Evolutionary conservation across 2,113 vertebrate genomes (phyloP).

Genomic region (Emydura subglobosa): DNA sequence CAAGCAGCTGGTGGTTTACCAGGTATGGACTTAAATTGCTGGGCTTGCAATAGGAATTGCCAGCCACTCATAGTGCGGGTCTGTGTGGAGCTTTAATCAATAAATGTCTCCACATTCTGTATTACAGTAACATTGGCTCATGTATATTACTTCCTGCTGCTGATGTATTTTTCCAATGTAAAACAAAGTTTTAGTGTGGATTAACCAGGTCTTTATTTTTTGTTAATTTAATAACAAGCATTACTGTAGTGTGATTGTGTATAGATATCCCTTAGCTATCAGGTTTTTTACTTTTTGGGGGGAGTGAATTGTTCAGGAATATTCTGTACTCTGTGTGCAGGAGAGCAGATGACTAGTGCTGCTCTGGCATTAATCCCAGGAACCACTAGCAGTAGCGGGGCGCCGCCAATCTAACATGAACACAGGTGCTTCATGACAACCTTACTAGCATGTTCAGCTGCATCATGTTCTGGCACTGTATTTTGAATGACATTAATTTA

Average conservation of each 20-base stretch:
- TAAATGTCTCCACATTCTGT: slow-evolving; percentile 83
- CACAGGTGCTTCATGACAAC: slow-evolving; percentile 96
- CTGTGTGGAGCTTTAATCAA: slow-evolving; percentile 79
- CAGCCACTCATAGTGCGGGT: slow-evolving; percentile 83
- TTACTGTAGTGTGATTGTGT: slow-evolving; percentile 98
- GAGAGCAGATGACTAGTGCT: slow-evolving; percentile 83
- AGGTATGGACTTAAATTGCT: slow-evolving; percentile 81
- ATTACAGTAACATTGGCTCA: slow-evolving; percentile 88
- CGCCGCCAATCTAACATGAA: slow-evolving; percentile 84
- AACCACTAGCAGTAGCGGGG: slow-evolving; percentile 91
- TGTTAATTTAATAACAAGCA: slow-evolving; percentile 93
- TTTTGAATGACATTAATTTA: slow-evolving; percentile 99
- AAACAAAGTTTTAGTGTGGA: slow-evolving; percentile 85
- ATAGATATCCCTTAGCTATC: slow-evolving; percentile 82
- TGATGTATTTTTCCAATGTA: slow-evolving; percentile 91
- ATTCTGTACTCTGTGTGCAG: slow-evolving; percentile 83
- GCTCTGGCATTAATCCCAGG: slow-evolving; percentile 88
- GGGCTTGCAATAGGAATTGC: slow-evolving; percentile 78
- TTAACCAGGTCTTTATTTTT: slow-evolving; percentile 91
- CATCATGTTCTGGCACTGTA: slow-evolving; percentile 99
- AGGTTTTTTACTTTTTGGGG: slow-evolving; percentile 74
- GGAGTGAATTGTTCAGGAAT: slow-evolving; percentile 84
- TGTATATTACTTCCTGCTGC: slow-evolving; percentile 91
- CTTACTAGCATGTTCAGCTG: slow-evolving; percentile 96
- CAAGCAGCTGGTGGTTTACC: slow-evolving; percentile 84